A percentile compares a stretch with the other conserved stretches of the same genome.
These are phyloP conservation scores for Trichopoda pennipes DNA, from an alignment of 2,888 invertebrate genomes.

Conservation along the genomic window DNA sequence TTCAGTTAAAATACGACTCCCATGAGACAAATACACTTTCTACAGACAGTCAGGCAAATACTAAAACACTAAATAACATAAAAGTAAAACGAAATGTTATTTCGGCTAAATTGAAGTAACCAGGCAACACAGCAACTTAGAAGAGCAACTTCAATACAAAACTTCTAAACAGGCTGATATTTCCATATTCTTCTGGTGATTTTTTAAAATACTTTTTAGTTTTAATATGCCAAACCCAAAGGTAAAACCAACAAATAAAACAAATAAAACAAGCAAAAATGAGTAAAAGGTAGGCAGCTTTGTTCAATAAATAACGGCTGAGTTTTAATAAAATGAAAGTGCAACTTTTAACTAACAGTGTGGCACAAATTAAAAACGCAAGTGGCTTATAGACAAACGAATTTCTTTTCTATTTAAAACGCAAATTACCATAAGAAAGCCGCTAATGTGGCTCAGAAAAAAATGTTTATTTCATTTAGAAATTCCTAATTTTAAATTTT, in stretches of 20 bases:
- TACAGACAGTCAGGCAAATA: conserved; percentile 43
- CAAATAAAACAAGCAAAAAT: conserved; percentile 10
- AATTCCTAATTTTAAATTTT: no score
- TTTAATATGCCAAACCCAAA: conserved; percentile 30
- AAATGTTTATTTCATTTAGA: no score
- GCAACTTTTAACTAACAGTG: conserved; percentile 18
- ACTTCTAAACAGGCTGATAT: conserved; percentile 31
- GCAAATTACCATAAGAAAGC: no score
- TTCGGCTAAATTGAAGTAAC: conserved; percentile 27
- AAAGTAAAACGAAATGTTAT: conserved; percentile 43
- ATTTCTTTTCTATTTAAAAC: no score
- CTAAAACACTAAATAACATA: conserved; percentile 21
- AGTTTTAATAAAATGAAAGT: conserved; percentile 49
- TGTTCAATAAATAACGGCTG: conserved; percentile 48
- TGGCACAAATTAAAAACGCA: background rate
- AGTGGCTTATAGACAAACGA: no score
- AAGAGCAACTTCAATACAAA: conserved; percentile 17
- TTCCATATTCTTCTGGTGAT: conserved; percentile 8
- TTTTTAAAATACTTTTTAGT: conserved; percentile 25
- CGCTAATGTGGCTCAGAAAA: no score
- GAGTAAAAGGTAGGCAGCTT: conserved; percentile 51
- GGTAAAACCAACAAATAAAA: background rate
- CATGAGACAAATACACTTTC: conserved; percentile 63
- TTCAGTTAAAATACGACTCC: conserved; percentile 66
- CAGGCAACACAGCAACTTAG: conserved; percentile 34